A percentile compares a stretch with the other conserved stretches of the same genome.
Evolutionary conservation across 2,888 invertebrate genomes (phyloP).

Genomic region (Scrobipalpa costella): DNA sequence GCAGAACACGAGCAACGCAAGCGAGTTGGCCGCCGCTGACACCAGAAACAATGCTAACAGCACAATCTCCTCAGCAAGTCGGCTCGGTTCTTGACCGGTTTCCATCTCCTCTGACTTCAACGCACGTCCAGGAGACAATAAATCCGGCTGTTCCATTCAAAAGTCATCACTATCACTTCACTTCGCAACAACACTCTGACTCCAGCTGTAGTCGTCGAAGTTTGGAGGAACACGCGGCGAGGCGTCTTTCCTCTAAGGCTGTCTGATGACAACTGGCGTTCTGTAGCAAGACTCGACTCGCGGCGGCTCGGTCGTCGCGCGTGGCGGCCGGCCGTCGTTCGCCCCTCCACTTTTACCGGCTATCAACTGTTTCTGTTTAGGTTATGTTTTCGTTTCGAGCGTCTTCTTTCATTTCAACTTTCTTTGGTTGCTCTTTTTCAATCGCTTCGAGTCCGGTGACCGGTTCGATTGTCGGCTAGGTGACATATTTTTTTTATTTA

Average conservation of each 20-base stretch:
- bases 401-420: conserved; percentile 22
- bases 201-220: conserved; percentile 76
- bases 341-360: conserved; percentile 23
- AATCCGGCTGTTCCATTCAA: conserved; percentile 64
- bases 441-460: conserved; percentile 5
- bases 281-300: neutral
- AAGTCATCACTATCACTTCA: conserved; percentile 75
- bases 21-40: conserved; percentile 86
- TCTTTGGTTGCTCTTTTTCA: conserved; percentile 15
- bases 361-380: conserved; percentile 19
- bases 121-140: conserved; percentile 74
- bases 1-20: conserved; percentile 88
- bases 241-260: conserved; percentile 76
- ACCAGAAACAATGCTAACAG: conserved; percentile 81
- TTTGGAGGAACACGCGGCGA: conserved; percentile 71
- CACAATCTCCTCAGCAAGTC: conserved; percentile 73
- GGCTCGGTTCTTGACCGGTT: conserved; percentile 50
- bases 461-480: neutral
- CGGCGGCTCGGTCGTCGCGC: conserved; percentile 8
- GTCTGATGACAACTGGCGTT: conserved; percentile 68
- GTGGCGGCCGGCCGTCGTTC: neutral
- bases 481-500: neutral
- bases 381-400: conserved; percentile 22
- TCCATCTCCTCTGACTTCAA: conserved; percentile 76
- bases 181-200: conserved; percentile 74